Conservation (phyloP, 2,113 vertebrate genomes). For the Nicator chloris region DNA sequence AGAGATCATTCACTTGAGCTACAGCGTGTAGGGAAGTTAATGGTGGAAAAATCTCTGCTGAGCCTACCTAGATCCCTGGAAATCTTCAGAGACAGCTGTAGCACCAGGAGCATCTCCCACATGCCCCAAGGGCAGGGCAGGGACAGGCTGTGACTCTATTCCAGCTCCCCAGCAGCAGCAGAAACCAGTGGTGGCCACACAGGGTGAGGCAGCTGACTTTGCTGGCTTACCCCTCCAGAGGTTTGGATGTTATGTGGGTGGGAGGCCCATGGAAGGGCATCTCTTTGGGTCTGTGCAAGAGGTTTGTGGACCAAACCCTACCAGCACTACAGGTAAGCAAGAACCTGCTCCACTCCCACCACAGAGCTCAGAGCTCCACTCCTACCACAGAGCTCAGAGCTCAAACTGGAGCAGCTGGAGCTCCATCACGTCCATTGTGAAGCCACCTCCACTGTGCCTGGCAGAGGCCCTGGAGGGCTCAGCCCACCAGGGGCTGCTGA, state of each 20-base stretch:
- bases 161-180: not conserved
- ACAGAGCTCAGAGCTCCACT: not conserved
- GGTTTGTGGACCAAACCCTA: not conserved
- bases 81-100: not conserved
- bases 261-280: not conserved
- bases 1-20: not conserved
- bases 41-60: not conserved
- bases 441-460: not conserved
- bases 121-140: not conserved
- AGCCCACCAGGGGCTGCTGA: not conserved
- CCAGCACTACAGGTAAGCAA: not conserved
- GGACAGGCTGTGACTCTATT: not conserved
- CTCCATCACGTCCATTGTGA: accelerated
- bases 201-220: not conserved
- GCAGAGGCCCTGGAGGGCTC: not conserved
- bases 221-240: not conserved
- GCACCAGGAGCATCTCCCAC: not conserved
- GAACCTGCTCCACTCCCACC: not conserved
- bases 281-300: not conserved
- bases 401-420: not conserved
- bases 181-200: not conserved
- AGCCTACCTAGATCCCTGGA: not conserved
- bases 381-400: not conserved
- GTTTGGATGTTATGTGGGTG: not conserved
- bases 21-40: not conserved